Conservation (phyloP, 2,888 invertebrate genomes). For the Syrphus vitripennis region DNA sequence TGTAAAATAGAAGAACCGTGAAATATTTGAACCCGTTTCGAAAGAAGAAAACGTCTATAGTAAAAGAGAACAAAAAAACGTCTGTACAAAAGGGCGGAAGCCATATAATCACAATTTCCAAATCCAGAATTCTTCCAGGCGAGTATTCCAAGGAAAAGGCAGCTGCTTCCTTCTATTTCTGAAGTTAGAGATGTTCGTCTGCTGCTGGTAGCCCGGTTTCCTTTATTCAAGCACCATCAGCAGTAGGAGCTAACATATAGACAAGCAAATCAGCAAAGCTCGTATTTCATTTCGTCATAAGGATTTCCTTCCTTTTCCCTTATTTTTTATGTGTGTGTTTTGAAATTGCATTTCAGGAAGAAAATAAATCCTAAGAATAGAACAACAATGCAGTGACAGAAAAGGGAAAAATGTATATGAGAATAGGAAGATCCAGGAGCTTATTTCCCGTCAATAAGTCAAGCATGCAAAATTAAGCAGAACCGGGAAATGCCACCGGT, state of each 20-base stretch:
- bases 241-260: constrained; percentile 28
- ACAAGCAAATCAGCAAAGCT: constrained; percentile 63
- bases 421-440: constrained; percentile 63
- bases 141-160: not conserved
- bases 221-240: constrained; percentile 19
- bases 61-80: not conserved
- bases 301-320: constrained; percentile 36
- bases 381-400: constrained; percentile 31
- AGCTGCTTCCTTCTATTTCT: not conserved
- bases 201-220: constrained; percentile 10
- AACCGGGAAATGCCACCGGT: constrained; percentile 32
- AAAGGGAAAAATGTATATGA: constrained; percentile 24
- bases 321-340: constrained; percentile 14
- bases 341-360: constrained; percentile 59
- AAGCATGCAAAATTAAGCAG: constrained; percentile 70
- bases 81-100: constrained; percentile 41
- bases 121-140: constrained; percentile 49
- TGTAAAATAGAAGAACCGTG: constrained; percentile 61
- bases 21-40: constrained; percentile 56
- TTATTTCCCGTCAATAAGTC: constrained; percentile 70
- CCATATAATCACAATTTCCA: constrained; percentile 54
- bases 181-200: not conserved
- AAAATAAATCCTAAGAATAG: constrained; percentile 15
- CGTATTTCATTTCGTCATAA: constrained; percentile 46
- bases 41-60: constrained; percentile 8